phyloP scores from a whole-genome alignment of 2,113 vertebrate species.

The Progne subis region DNA sequence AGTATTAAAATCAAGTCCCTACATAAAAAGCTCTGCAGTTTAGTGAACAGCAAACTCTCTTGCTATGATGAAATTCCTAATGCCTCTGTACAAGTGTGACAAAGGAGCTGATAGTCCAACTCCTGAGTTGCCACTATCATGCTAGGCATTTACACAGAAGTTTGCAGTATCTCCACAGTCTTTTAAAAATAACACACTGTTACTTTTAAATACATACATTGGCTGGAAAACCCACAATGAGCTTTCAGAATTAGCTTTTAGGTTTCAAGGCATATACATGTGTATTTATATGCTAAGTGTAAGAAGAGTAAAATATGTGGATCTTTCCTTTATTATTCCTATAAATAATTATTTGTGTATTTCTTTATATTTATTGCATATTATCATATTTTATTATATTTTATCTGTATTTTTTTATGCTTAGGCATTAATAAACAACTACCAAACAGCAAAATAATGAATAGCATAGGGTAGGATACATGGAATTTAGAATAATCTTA shows the following conservation, averaged over 20 bases:
- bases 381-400: background rate
- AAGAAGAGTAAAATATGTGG: background rate
- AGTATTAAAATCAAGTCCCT: background rate
- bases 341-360: background rate
- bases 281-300: background rate
- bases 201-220: background rate
- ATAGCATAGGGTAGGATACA: background rate
- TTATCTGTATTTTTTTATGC: background rate
- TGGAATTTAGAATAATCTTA: background rate
- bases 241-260: background rate
- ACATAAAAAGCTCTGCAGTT: background rate
- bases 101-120: background rate
- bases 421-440: background rate
- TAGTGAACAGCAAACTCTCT: background rate
- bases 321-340: background rate
- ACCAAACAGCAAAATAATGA: background rate
- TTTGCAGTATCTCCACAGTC: background rate
- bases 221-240: background rate
- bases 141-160: background rate
- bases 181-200: background rate
- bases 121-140: background rate
- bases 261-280: background rate
- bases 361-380: background rate
- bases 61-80: background rate
- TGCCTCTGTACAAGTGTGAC: background rate